A percentile compares a stretch with the other conserved stretches of the same genome.
phyloP scores from a whole-genome alignment of 2,797 vertebrate species.

The Picus viridis region DNA sequence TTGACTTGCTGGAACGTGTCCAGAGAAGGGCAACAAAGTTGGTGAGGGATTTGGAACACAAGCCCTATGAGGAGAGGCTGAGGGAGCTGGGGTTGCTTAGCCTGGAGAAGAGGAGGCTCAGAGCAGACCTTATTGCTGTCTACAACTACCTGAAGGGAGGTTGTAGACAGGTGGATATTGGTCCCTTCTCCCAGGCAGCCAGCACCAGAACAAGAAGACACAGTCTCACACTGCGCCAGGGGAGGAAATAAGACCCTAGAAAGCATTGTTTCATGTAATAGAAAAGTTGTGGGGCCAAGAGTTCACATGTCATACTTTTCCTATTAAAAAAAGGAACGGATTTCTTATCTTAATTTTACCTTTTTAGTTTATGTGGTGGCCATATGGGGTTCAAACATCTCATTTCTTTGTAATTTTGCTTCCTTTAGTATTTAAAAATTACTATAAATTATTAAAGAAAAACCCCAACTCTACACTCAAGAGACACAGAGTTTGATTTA shows the following conservation, averaged over 20 bases:
- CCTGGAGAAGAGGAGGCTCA: too few species aligned
- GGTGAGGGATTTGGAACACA: too few species aligned
- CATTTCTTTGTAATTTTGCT: background rate
- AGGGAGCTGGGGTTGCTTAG: too few species aligned
- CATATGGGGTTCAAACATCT: background rate
- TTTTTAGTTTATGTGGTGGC: background rate
- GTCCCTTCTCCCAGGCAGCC: too few species aligned
- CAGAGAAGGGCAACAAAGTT: too few species aligned
- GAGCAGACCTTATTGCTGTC: too few species aligned
- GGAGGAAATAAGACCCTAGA: background rate
- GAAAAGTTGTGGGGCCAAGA: background rate
- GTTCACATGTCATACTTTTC: background rate
- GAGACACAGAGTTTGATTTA: background rate
- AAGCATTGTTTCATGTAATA: background rate
- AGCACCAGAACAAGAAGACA: too few species aligned
- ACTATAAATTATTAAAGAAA: background rate
- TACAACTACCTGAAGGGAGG: too few species aligned
- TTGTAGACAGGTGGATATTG: too few species aligned
- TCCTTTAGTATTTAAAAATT: background rate
- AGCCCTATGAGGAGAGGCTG: too few species aligned
- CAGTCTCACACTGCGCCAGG: too few species aligned
- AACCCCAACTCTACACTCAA: background rate
- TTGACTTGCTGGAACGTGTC: too few species aligned
- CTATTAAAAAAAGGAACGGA: background rate
- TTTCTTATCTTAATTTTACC: background rate